These are phyloP conservation scores for Cremastinae sp. DNA, from an alignment of 2,888 invertebrate species.

Conservation along the genomic window DNA sequence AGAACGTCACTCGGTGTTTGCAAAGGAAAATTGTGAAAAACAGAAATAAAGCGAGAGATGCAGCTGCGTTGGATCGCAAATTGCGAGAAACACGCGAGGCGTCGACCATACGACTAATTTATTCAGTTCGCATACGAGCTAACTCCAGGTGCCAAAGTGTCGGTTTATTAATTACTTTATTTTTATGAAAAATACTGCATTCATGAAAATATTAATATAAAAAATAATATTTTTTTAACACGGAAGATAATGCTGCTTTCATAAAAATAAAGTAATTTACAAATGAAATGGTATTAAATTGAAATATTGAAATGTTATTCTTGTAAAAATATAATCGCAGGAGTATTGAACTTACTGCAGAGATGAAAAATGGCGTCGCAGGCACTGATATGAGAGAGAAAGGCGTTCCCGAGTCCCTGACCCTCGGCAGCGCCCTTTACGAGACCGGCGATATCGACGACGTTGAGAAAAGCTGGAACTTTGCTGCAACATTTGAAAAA, in stretches of 20 bases:
- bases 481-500: conserved; percentile 85
- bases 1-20: conserved; percentile 14
- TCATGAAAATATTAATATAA: too few species aligned
- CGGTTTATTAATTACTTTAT: neutral
- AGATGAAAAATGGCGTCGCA: conserved; percentile 99
- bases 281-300: too few species aligned
- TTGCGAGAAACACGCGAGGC: conserved; percentile 61
- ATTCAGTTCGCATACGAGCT: conserved; percentile 46
- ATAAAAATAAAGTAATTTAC: too few species aligned
- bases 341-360: conserved; percentile 88
- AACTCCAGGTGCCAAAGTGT: conserved; percentile 3
- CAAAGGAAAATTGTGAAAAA: conserved; percentile 1
- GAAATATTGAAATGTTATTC: neutral
- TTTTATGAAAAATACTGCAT: too few species aligned
- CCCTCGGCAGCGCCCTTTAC: conserved; percentile 99
- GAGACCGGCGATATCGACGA: conserved; percentile 98
- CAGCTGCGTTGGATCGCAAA: conserved; percentile 34
- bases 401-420: conserved; percentile 98
- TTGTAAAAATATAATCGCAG: neutral
- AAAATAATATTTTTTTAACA: too few species aligned
- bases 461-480: conserved; percentile 98
- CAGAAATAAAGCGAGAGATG: conserved; percentile 8
- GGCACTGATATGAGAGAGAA: conserved; percentile 98
- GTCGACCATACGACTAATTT: conserved; percentile 58
- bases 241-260: too few species aligned